Evolutionary conservation across 2,888 invertebrate genomes (phyloP).

Genomic region (Noctua comes): DNA sequence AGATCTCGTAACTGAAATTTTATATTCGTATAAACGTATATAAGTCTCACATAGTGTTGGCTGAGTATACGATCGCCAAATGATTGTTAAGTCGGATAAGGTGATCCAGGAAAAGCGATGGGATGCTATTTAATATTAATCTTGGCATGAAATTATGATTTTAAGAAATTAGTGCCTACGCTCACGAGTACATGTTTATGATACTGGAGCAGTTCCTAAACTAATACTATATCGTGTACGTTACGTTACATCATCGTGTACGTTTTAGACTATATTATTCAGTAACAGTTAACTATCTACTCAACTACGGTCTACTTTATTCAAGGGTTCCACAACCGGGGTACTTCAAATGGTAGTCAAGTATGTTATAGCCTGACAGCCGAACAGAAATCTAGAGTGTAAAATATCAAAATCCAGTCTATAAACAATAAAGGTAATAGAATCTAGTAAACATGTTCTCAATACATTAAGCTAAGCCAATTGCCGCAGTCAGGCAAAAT

Average conservation of each 20-base stretch:
- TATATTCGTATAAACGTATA: constrained; percentile 22
- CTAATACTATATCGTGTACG: neutral
- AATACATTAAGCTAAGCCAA: constrained; percentile 30
- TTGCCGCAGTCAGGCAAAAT: constrained; percentile 29
- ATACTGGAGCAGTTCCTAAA: neutral
- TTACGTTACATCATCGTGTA: too few species aligned
- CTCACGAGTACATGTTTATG: neutral
- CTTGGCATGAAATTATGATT: neutral
- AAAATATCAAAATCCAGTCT: constrained; percentile 30
- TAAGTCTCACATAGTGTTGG: constrained; percentile 9
- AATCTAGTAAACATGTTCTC: constrained; percentile 46
- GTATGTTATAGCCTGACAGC: neutral
- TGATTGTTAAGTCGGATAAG: neutral
- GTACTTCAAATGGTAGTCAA: constrained; percentile 14
- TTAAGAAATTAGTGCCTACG: neutral
- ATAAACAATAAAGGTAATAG: constrained; percentile 39
- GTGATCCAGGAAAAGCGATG: neutral
- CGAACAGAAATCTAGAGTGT: constrained; percentile 17
- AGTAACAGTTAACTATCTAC: constrained; percentile 4
- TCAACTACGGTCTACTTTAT: neutral
- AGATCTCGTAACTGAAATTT: constrained; percentile 37
- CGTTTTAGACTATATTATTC: neutral
- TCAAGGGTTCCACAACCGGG: neutral
- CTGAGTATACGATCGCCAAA: neutral
- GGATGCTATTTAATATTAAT: neutral